Percentiles rank a stretch among this genome's conserved stretches.
These are phyloP conservation scores for Patagioenas fasciata DNA, from an alignment of 2,113 vertebrate genomes.

Conservation along the genomic window DNA sequence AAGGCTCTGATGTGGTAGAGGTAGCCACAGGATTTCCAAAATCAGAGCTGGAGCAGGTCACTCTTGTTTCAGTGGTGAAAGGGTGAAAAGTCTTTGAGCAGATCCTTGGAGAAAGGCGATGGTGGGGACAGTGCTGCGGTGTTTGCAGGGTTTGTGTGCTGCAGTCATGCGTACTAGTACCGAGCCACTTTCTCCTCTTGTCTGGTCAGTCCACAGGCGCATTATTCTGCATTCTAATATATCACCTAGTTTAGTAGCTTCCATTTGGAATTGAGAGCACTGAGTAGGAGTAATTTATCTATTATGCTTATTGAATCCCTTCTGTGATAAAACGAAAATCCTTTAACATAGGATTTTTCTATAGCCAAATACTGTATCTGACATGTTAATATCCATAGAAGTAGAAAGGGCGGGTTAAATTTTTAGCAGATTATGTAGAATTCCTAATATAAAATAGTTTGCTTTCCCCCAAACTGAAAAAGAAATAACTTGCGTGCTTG, in stretches of 20 bases:
- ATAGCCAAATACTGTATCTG: not conserved
- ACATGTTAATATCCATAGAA: not conserved
- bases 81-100: slow-evolving; percentile 30
- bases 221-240: not conserved
- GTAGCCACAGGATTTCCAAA: slow-evolving; percentile 42
- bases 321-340: not conserved
- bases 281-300: not conserved
- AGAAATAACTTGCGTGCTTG: not conserved
- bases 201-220: not conserved
- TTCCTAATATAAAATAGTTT: not conserved
- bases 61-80: slow-evolving; percentile 34
- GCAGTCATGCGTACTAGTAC: rapidly evolving
- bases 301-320: not conserved
- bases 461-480: not conserved
- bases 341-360: not conserved
- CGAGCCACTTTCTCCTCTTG: not conserved
- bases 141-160: not conserved
- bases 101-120: rapidly evolving
- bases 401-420: not conserved
- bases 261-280: not conserved
- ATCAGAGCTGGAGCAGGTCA: slow-evolving; percentile 5
- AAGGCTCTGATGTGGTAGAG: slow-evolving; percentile 37
- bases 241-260: not conserved
- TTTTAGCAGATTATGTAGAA: not conserved
- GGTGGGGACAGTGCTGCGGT: rapidly evolving